A percentile compares a stretch with the other conserved stretches of the same genome.
phyloP scores from a whole-genome alignment of 1,140 invertebrate genomes.

The Dufourea novaeangliae region DNA sequence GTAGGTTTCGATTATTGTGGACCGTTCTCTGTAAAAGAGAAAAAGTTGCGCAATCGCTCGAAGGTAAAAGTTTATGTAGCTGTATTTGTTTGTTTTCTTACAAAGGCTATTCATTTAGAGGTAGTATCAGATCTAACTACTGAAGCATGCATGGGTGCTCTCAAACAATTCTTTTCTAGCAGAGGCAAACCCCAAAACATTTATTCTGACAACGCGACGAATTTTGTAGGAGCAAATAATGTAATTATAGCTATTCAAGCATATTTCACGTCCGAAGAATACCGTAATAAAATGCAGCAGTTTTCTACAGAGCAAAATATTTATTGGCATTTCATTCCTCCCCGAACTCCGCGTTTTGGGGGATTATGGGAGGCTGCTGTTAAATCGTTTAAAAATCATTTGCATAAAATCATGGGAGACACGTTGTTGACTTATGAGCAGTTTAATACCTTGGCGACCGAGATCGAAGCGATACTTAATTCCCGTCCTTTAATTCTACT shows the following conservation, averaged over 20 bases:
- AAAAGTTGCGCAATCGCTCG: background rate
- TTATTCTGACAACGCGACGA: slow-evolving; percentile 11
- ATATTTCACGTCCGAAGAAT: background rate
- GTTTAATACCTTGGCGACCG: background rate
- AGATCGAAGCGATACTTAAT: too few species aligned
- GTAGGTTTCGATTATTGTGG: slow-evolving; percentile 12
- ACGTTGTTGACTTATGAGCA: background rate
- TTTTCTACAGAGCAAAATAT: background rate
- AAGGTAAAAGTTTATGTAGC: slow-evolving; percentile 3
- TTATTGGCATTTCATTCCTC: slow-evolving; percentile 12
- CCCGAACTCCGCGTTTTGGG: slow-evolving; percentile 6
- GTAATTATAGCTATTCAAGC: background rate
- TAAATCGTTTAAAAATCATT: slow-evolving; percentile 14
- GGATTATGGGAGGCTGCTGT: slow-evolving; percentile 13
- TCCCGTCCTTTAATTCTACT: too few species aligned
- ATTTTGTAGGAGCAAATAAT: slow-evolving; percentile 6
- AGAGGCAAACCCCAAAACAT: background rate
- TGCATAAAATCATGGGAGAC: background rate
- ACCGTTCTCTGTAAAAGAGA: background rate
- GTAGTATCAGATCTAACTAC: background rate
- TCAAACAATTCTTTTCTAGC: background rate
- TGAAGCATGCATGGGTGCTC: background rate
- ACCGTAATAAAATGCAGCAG: background rate
- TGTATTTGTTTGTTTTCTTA: slow-evolving; percentile 5
- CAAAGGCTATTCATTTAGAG: background rate